These are phyloP conservation scores for Rhea americana DNA, from an alignment of 2,113 vertebrate genomes.

Conservation along the genomic window DNA sequence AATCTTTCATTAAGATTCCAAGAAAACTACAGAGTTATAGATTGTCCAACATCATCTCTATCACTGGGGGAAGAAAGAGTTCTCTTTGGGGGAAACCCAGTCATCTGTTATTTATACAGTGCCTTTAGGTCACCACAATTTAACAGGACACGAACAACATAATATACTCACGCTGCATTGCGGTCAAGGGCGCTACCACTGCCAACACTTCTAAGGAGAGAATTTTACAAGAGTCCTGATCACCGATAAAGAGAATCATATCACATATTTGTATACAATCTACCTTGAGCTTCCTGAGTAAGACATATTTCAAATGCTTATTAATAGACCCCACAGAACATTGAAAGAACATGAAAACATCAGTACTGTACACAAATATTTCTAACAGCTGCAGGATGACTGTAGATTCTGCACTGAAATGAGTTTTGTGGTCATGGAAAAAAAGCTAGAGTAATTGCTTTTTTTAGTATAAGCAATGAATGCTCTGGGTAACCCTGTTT, in stretches of 20 bases:
- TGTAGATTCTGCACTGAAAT: background rate
- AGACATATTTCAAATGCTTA: background rate
- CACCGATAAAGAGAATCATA: background rate
- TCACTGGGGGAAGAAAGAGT: background rate
- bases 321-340: background rate
- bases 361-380: background rate
- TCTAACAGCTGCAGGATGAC: background rate
- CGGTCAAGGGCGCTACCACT: background rate
- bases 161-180: background rate
- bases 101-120: background rate
- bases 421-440: background rate
- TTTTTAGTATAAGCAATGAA: background rate
- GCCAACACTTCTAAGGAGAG: background rate
- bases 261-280: background rate
- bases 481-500: too few relatives aligned
- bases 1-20: background rate
- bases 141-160: background rate
- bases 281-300: background rate
- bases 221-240: background rate
- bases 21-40: background rate
- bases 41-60: background rate
- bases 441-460: background rate
- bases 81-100: background rate
- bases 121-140: background rate
- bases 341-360: background rate